Percentiles rank a stretch among this genome's conserved stretches.
Evolutionary conservation across 2,113 vertebrate species (phyloP).

Genomic region (Pelecanoides urinatrix): DNA sequence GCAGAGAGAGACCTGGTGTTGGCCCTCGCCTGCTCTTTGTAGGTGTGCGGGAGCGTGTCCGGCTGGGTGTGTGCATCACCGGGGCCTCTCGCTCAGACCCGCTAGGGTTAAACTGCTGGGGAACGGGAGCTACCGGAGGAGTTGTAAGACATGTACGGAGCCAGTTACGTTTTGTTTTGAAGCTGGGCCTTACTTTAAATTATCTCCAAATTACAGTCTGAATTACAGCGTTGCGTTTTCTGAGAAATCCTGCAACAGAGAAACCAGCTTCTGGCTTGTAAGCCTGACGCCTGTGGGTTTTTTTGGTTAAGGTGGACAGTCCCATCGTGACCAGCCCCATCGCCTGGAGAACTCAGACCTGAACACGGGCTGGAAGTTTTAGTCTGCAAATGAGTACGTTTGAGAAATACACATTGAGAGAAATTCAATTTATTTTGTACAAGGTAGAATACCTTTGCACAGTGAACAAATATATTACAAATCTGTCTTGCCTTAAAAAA

Average conservation of each 20-base stretch:
- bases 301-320: background rate
- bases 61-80: background rate
- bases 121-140: background rate
- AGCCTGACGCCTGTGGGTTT: background rate
- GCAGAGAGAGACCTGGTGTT: background rate
- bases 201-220: background rate
- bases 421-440: conserved; percentile 80
- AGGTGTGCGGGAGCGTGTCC: background rate
- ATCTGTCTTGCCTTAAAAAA: conserved; percentile 77
- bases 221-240: background rate
- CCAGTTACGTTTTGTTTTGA: background rate
- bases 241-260: background rate
- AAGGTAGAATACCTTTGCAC: conserved; percentile 65
- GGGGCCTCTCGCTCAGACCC: background rate
- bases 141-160: background rate
- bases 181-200: background rate
- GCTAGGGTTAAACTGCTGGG: background rate
- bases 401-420: conserved; percentile 29
- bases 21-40: rapidly evolving
- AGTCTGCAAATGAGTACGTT: background rate
- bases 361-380: background rate
- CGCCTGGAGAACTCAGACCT: rapidly evolving
- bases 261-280: background rate
- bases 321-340: background rate
- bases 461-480: conserved; percentile 80